phyloP scores from a whole-genome alignment of 2,113 vertebrate species.

The Lagopus leucura region DNA sequence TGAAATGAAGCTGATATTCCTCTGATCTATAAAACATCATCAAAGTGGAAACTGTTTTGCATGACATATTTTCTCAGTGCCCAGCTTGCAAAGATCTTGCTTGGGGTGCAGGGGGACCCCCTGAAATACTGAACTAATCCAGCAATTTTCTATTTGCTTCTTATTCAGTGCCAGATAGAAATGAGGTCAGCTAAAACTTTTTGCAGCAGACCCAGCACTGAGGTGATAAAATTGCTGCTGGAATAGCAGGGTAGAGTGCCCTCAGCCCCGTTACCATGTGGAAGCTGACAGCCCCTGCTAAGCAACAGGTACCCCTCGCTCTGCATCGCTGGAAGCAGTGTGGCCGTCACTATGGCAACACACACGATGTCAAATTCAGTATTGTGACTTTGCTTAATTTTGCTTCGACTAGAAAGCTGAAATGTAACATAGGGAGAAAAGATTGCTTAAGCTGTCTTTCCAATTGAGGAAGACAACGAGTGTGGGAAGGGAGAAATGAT shows the following conservation, averaged over 20 bases:
- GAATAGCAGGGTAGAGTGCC: neutral
- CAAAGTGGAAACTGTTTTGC: neutral
- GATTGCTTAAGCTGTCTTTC: neutral
- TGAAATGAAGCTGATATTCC: neutral
- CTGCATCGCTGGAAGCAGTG: neutral
- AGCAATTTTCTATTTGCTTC: neutral
- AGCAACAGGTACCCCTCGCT: neutral
- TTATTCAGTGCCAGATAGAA: neutral
- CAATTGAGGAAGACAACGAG: neutral
- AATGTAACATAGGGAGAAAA: neutral
- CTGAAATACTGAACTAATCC: neutral
- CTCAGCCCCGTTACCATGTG: neutral
- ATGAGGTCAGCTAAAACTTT: neutral
- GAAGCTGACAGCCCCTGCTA: neutral
- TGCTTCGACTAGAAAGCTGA: neutral
- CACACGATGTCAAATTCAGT: neutral
- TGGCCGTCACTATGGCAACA: conserved; percentile 9
- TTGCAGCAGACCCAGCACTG: fast-evolving
- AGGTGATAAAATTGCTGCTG: neutral
- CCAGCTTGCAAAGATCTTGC: neutral
- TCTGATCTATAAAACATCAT: neutral
- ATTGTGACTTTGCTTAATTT: neutral
- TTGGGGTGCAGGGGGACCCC: neutral
- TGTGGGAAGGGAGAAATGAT: neutral
- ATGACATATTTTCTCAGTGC: fast-evolving